Evolutionary conservation across 2,113 vertebrate genomes (phyloP).

Genomic region (Balaeniceps rex): DNA sequence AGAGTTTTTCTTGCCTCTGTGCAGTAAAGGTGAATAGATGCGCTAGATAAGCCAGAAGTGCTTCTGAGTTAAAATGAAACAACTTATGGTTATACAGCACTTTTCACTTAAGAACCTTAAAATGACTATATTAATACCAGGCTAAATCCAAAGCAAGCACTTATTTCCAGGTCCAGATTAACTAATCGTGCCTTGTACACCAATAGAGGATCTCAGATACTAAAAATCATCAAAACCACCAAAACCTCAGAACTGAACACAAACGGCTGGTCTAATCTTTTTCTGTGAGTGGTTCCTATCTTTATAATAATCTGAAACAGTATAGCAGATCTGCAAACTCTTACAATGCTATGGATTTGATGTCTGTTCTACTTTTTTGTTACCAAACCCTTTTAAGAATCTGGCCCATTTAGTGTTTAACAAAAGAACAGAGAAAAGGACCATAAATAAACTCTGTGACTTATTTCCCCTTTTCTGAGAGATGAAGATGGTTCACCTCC

Average conservation of each 20-base stretch:
- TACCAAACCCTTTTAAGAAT: conserved; percentile 39
- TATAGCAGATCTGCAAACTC: not conserved
- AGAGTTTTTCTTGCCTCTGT: not conserved
- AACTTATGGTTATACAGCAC: not conserved
- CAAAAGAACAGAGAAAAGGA: not conserved
- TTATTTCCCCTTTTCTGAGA: conserved; percentile 55
- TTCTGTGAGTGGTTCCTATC: not conserved
- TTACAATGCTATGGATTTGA: not conserved
- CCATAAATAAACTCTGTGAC: conserved; percentile 36
- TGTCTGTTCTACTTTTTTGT: conserved; percentile 23
- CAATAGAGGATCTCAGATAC: not conserved
- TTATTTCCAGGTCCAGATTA: not conserved
- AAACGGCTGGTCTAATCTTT: not conserved
- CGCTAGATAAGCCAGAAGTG: not conserved
- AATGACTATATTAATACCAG: not conserved
- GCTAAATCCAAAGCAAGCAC: not conserved
- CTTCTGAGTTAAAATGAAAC: not conserved
- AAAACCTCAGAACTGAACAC: not conserved
- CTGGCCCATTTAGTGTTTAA: conserved; percentile 8
- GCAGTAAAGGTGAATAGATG: not conserved
- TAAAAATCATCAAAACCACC: not conserved
- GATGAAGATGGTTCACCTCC: conserved; percentile 40
- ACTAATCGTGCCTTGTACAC: not conserved
- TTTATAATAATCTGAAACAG: not conserved
- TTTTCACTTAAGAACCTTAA: not conserved